phyloP scores from a whole-genome alignment of 2,888 invertebrate genomes.

The Sisyra nigra region DNA sequence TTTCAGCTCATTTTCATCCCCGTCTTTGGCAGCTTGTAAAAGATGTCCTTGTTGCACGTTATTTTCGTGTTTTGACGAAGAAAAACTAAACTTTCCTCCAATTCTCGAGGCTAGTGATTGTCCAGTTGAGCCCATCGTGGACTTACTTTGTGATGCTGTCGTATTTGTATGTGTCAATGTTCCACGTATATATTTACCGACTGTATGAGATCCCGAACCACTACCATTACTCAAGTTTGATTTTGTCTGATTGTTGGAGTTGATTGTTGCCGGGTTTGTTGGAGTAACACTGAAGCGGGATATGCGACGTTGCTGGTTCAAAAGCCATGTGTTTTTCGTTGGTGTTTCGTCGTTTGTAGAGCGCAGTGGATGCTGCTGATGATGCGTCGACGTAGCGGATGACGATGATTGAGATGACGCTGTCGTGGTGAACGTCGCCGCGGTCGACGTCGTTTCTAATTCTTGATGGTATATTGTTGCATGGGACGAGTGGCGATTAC shows the following conservation, averaged over 20 bases:
- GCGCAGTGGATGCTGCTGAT: conserved; percentile 13
- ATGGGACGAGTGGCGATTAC: background rate
- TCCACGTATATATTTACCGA: conserved; percentile 25
- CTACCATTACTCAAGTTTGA: conserved; percentile 7
- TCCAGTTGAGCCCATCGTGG: background rate
- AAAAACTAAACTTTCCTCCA: background rate
- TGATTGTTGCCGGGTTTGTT: background rate
- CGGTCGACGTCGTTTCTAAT: background rate
- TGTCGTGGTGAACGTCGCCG: background rate
- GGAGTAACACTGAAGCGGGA: conserved; percentile 15
- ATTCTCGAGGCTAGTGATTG: background rate
- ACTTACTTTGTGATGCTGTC: conserved; percentile 19
- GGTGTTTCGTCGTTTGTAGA: conserved; percentile 12
- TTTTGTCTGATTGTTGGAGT: conserved; percentile 10
- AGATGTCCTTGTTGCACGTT: conserved; percentile 16
- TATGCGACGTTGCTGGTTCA: conserved; percentile 16
- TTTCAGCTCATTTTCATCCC: conserved; percentile 29
- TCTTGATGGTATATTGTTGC: too few species aligned
- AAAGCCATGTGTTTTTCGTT: conserved; percentile 18
- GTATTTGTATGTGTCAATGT: conserved; percentile 28
- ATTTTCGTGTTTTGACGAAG: background rate
- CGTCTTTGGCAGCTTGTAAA: conserved; percentile 35
- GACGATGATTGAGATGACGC: background rate
- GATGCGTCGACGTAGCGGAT: conserved; percentile 11
- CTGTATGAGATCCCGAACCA: conserved; percentile 18